Base-by-base conservation (phyloP, 1,140 invertebrate genomes). In the Caenorhabditis remanei region DNA sequence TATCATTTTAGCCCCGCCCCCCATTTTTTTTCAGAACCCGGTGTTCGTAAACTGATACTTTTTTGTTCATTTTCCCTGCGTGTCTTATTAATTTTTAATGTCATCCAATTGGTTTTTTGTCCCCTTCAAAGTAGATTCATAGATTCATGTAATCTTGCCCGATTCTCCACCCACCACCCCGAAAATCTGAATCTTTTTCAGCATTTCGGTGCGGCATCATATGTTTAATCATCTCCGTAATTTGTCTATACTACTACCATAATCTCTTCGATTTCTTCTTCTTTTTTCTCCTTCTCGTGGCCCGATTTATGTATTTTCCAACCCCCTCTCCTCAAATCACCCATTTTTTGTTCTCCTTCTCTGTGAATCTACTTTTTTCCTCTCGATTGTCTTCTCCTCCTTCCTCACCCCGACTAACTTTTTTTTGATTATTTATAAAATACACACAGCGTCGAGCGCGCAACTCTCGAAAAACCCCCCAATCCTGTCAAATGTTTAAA, bases 81-180 rank as follows among this genome's bases (percentile, higher is more conserved):
- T 75, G 13, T 75, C 24, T 48, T 75, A 53, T 14, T 14, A 53
- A 14, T 53, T 16, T 53, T 53, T 14, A 53, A 53, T 32, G 32
- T 32, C 32, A 32, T 32, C 32, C 32, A 32, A 32, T 32, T 32
- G 32, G 32, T 40, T 8, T 61, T n/a, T 61, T 40, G 9, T 6
- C 32, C n/a, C 63, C 32, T 40, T 65, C 63, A 65, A 65, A 7
- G 11, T 43, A 75, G 67, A 58, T n/a, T 58, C 56, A 43, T 75
- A 75, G 67, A 75, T 67, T 67, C 63, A 67, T 67, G 63, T 46
- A 75, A 75, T 75, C 43, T 75, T 75, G 65, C 61, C 61, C 9
- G 32, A 67, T 21, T 61, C 9, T 61, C n/a, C 58, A n/a, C 16
- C 9, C 58, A 7, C 16, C 4, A n/a, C 19, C 24, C 24, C 32